These are phyloP conservation scores for Mactromeris polynyma DNA, from an alignment of 2,888 invertebrate genomes.

Conservation along the genomic window DNA sequence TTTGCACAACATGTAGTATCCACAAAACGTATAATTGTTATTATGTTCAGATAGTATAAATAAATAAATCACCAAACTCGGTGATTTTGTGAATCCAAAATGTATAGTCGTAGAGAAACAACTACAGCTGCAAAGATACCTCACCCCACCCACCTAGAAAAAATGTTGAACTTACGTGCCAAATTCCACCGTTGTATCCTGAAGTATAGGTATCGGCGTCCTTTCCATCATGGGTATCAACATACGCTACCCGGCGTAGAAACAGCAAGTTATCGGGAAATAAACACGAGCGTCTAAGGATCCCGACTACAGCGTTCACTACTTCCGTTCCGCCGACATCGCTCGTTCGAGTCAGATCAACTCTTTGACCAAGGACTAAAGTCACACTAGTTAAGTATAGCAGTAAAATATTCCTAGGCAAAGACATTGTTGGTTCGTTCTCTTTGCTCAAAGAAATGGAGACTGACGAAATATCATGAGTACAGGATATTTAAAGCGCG, in stretches of 20 bases:
- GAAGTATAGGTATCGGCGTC: slow-evolving; percentile 68
- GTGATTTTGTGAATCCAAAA: no score
- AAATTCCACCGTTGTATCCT: slow-evolving; percentile 79
- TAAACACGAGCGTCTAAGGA: slow-evolving; percentile 68
- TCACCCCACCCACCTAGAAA: background rate
- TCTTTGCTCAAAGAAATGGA: background rate
- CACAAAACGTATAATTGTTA: no score
- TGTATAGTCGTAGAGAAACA: no score
- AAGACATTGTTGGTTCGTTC: background rate
- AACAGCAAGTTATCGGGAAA: slow-evolving; percentile 78
- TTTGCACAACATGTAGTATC: no score
- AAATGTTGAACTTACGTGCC: slow-evolving; percentile 74
- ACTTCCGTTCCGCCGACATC: slow-evolving; percentile 69
- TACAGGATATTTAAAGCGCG: background rate
- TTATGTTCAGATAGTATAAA: no score
- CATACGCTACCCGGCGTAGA: slow-evolving; percentile 77
- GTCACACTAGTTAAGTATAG: background rate
- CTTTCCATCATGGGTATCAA: slow-evolving; percentile 76
- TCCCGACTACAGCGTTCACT: slow-evolving; percentile 70
- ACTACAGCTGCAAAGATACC: no score
- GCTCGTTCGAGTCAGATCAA: slow-evolving; percentile 66
- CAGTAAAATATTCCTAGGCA: background rate
- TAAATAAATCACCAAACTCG: no score
- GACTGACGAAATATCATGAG: background rate
- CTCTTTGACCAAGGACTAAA: background rate